A percentile compares a stretch with the other conserved stretches of the same genome.
Evolutionary conservation across 2,888 invertebrate genomes (phyloP).

Genomic region (Pachymerium ferrugineum): DNA sequence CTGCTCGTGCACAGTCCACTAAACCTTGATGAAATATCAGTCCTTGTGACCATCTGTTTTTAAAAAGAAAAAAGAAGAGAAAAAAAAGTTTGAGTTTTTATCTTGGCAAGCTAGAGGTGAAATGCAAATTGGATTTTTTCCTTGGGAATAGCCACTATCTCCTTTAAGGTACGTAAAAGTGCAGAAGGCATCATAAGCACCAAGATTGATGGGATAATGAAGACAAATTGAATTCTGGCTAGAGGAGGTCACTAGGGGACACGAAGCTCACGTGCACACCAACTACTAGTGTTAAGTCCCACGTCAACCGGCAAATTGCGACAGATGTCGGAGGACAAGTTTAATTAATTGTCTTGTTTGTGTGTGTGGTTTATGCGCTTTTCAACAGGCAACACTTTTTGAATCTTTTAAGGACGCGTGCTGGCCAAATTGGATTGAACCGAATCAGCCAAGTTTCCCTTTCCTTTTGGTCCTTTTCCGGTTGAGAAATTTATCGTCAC

Average conservation of each 20-base stretch:
- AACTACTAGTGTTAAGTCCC: neutral
- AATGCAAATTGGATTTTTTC: too few relatives aligned
- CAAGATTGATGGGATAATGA: slow-evolving; percentile 17
- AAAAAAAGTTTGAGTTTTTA: neutral
- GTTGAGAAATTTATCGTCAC: neutral
- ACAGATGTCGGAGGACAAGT: neutral
- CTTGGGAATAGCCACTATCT: too few relatives aligned
- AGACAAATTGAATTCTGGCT: slow-evolving; percentile 5
- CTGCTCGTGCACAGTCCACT: slow-evolving; percentile 75
- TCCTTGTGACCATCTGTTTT: slow-evolving; percentile 80
- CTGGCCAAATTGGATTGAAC: neutral
- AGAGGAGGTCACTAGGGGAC: neutral
- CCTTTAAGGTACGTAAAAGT: too few relatives aligned
- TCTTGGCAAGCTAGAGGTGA: neutral
- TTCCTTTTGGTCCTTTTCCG: neutral
- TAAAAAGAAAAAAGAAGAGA: slow-evolving; percentile 40
- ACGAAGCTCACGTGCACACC: neutral
- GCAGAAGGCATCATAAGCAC: neutral
- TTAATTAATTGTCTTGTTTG: neutral
- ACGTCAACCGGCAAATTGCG: neutral
- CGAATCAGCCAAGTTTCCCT: neutral
- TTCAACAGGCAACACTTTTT: neutral
- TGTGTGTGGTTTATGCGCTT: neutral
- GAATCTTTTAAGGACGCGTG: neutral
- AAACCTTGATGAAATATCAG: slow-evolving; percentile 76